These are phyloP conservation scores for Tetraodon nigroviridis DNA, from an alignment of 2,113 vertebrate species.

Conservation along the genomic window DNA sequence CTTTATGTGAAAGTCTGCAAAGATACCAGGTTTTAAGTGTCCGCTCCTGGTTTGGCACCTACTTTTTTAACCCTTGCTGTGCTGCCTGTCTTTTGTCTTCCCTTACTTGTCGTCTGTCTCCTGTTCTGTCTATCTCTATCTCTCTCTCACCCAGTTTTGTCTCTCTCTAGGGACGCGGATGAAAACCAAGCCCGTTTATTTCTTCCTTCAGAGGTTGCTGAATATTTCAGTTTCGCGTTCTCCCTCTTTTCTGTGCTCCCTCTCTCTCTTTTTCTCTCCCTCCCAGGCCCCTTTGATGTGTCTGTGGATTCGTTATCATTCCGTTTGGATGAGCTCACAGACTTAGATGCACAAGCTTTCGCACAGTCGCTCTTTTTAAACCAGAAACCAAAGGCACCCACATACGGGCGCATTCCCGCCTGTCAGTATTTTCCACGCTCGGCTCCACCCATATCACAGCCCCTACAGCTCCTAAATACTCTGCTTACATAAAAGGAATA, in stretches of 20 bases:
- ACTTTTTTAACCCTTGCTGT: slow-evolving; percentile 1
- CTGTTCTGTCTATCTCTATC: slow-evolving; percentile 45
- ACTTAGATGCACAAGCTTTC: slow-evolving; percentile 53
- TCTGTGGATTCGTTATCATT: slow-evolving; percentile 90
- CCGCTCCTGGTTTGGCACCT: background rate
- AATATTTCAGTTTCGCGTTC: slow-evolving; percentile 90
- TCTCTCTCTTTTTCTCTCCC: slow-evolving; percentile 72
- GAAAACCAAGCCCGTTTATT: slow-evolving; percentile 66
- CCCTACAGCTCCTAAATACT: slow-evolving; percentile 50
- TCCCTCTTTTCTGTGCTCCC: slow-evolving; percentile 72
- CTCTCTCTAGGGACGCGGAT: slow-evolving; percentile 57
- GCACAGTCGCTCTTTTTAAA: slow-evolving; percentile 38
- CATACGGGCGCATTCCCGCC: slow-evolving; percentile 44
- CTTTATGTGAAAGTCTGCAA: no score
- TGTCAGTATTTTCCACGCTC: slow-evolving; percentile 49
- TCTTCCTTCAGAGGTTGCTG: slow-evolving; percentile 85
- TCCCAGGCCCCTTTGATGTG: slow-evolving; percentile 82
- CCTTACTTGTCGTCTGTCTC: slow-evolving; percentile 61
- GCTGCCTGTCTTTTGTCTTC: slow-evolving; percentile 49
- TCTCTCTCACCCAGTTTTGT: slow-evolving; percentile 5
- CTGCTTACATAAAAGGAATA: slow-evolving; percentile 42
- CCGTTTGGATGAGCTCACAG: slow-evolving; percentile 80
- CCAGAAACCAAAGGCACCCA: slow-evolving; percentile 59
- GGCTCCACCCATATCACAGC: slow-evolving; percentile 49
- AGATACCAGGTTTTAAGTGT: no score